phyloP scores from a whole-genome alignment of 2,888 invertebrate genomes.

The Tanytarsus gracilentus region DNA sequence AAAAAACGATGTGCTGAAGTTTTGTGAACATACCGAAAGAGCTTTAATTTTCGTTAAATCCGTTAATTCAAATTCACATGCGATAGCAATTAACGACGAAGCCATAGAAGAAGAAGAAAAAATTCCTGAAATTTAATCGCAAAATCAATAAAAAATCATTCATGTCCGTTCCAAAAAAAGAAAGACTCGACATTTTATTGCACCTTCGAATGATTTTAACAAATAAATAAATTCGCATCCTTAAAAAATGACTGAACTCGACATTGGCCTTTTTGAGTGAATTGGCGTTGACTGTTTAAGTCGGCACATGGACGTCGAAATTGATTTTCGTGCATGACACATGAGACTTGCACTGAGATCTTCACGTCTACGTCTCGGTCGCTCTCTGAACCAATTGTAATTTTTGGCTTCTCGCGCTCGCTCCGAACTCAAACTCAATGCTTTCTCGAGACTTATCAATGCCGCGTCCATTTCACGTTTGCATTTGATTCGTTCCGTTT shows the following conservation, averaged over 20 bases:
- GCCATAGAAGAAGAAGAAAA: too few relatives aligned
- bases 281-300: not conserved
- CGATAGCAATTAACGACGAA: too few relatives aligned
- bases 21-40: too few relatives aligned
- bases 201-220: too few relatives aligned
- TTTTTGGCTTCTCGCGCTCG: not conserved
- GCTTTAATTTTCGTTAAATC: too few relatives aligned
- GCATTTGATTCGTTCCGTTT: not conserved
- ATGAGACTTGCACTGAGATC: not conserved
- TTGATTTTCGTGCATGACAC: not conserved
- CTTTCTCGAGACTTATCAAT: not conserved
- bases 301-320: not conserved
- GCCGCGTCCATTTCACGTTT: not conserved
- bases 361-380: too few relatives aligned
- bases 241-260: not conserved
- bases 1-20: too few relatives aligned
- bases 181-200: not conserved
- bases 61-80: too few relatives aligned
- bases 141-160: too few relatives aligned
- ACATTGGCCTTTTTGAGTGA: not conserved
- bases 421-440: not conserved
- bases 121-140: too few relatives aligned
- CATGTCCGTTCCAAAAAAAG: not conserved
- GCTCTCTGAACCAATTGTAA: not conserved
- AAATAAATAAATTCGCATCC: not conserved